Evolutionary conservation across 2,888 invertebrate species (phyloP), one percentile per base, ranked within the genome.

Genomic region (Melitaea athalia): DNA sequence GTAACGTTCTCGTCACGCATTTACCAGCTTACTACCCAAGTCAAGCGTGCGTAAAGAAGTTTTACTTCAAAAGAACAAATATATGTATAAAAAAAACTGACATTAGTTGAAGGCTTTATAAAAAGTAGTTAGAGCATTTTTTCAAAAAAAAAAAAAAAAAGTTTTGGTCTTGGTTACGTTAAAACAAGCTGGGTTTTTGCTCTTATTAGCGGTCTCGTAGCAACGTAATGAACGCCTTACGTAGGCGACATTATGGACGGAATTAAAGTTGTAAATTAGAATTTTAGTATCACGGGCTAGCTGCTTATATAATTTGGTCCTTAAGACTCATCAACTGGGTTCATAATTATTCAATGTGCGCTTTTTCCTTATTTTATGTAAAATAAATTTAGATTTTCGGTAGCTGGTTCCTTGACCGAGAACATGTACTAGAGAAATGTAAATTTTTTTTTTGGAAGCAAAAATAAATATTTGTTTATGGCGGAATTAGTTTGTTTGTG

Each of bases 221-320:
- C 45, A 50, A n/a, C 31, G 63, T 52, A 55, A 49, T 38, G 24
- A 59, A 59, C 63, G 63, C 38, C 59, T 63, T 55, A 45, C 53
- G 57, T 63, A 24, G 59, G 68, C 63, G 47, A 59, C 63, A 59
- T 63, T 60, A 60, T 59, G 63, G 15, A 63, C 43, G 33, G 67
- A 63, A 68, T 63, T 59, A 68, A 67, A 67, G 57, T 50, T 42
- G 49, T 24, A 55, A 60, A 67, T 63, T 53, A 53, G 59, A 59
- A 52, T 12, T 69, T 59, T 59, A 63, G 66, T 59, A 59, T 45
- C 66, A 17, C 31, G 42, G 33, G 31, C n/a, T 17, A 52, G 49
- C 12, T 49, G 57, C 33, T 59, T 43, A 45, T 53, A 47, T 17
- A 42, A 60, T 38, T 57, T 70, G 49, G 24, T 15, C 49, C 47